phyloP scores from a whole-genome alignment of 2,797 vertebrate species.

The Anniella stebbinsi region DNA sequence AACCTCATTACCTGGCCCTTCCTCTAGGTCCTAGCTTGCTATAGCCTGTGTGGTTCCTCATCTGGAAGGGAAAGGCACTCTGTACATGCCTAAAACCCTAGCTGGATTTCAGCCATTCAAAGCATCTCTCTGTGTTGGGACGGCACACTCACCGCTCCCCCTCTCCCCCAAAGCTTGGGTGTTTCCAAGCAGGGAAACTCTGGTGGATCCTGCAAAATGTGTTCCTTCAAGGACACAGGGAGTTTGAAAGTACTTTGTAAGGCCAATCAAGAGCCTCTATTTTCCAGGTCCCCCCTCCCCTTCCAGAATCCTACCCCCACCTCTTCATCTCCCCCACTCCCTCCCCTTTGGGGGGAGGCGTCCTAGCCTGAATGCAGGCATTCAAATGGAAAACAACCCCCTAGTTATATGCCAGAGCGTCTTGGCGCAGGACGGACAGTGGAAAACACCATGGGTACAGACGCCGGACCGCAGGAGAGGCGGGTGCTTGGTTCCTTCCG shows the following conservation, averaged over 20 bases:
- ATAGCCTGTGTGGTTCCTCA: not conserved
- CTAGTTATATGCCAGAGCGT: slow-evolving; percentile 78
- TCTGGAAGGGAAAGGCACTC: not conserved
- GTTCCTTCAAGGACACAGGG: not conserved
- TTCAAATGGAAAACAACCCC: slow-evolving; percentile 89
- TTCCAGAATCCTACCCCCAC: not conserved
- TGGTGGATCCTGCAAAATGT: not conserved
- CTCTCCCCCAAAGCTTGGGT: not conserved
- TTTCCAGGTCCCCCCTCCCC: not conserved
- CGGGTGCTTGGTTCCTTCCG: slow-evolving; percentile 26
- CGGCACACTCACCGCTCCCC: not conserved
- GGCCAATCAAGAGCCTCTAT: not conserved
- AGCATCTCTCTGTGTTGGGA: not conserved
- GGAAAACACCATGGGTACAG: not conserved
- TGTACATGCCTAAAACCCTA: not conserved
- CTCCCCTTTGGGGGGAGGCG: slow-evolving; percentile 30
- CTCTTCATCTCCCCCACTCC: not conserved
- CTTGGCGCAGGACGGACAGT: slow-evolving; percentile 36
- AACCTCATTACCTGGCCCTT: too few relatives aligned
- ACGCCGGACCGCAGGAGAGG: not conserved
- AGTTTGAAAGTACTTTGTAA: not conserved
- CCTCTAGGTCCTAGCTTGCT: not conserved
- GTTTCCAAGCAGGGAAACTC: too few relatives aligned
- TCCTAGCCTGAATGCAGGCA: slow-evolving; percentile 57
- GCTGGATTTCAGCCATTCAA: not conserved